Base-by-base conservation (phyloP, 2,797 vertebrate species). In the Anomalospiza imberbis region DNA sequence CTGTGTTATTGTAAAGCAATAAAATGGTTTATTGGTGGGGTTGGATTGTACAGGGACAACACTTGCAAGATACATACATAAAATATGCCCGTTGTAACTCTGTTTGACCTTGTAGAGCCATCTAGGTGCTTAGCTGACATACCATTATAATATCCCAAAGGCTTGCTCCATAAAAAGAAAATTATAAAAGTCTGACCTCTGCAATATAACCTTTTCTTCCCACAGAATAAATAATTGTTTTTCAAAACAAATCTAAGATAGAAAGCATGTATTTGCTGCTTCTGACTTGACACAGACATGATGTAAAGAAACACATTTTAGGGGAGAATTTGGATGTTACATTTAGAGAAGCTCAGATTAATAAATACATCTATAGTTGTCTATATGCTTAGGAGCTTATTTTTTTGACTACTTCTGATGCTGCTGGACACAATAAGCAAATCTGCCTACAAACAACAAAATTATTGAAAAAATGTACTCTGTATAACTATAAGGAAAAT, bases 91-190 rank as follows among this genome's bases (percentile, higher is more conserved):
- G 18, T 92, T 96, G 76, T 93, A 96, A 97, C 93, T 97, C 95
- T 77, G 47, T 94, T 95, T 98, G 97, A 98, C 97, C 97, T 98
- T 97, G 95, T 47, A 88, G 73, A 92, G 92, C 85, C 71, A 72
- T 82, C 75, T 94, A 94, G 50, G 70, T 58, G 45, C 81, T 92
- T 83, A 93, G 91, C 57, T 96, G 89, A 74, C 91, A 83, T 73
- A 89, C 70, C 57, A 80, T 94, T 96, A 90, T 72, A 85, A 83
- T 75, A 91, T 91, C 91, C 93, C 68, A 74, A 86, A 94, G 93
- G 85, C 82, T 96, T 85, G 79, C 83, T 93, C 74, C 82, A 87
- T 94, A 95, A 96, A 97, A 94, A 84, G 40, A 73, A 85, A 87
- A 91, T 87, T 3, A 94, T 80, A 92, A 81, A 94, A 96, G 77